Percentiles rank a stretch among this genome's conserved stretches.
Evolutionary conservation across 2,113 vertebrate species (phyloP).

Genomic region (Pseudois nayaur): DNA sequence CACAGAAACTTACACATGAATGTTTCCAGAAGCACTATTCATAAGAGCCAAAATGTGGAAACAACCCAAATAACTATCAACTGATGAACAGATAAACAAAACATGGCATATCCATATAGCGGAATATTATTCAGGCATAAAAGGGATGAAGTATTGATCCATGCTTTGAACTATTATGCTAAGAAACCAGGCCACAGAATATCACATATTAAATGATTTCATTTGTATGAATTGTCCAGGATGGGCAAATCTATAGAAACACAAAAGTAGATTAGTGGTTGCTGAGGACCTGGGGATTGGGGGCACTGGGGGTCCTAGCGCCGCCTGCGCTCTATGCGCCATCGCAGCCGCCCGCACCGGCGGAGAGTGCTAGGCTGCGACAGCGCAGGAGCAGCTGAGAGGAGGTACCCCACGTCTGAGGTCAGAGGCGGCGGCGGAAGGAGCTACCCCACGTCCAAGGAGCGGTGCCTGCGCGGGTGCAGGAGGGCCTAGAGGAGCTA

Average conservation of each 20-base stretch:
- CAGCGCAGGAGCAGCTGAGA: too few relatives aligned
- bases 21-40: background rate
- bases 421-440: too few relatives aligned
- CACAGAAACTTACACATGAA: background rate
- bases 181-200: background rate
- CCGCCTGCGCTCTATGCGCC: too few relatives aligned
- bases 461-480: fast-evolving
- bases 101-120: background rate
- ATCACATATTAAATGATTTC: background rate
- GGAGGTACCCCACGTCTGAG: too few relatives aligned
- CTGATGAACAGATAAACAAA: background rate
- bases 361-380: too few relatives aligned
- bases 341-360: too few relatives aligned
- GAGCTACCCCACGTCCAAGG: too few relatives aligned
- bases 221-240: background rate
- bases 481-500: too few relatives aligned
- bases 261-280: background rate
- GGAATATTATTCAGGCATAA: background rate
- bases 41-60: background rate
- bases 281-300: background rate
- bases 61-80: background rate
- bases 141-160: background rate
- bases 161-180: background rate
- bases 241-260: background rate
- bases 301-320: too few relatives aligned